Evolutionary conservation across 2,113 vertebrate genomes (phyloP), one percentile per base, ranked within the genome.

Genomic region (Actenoides hombroni): DNA sequence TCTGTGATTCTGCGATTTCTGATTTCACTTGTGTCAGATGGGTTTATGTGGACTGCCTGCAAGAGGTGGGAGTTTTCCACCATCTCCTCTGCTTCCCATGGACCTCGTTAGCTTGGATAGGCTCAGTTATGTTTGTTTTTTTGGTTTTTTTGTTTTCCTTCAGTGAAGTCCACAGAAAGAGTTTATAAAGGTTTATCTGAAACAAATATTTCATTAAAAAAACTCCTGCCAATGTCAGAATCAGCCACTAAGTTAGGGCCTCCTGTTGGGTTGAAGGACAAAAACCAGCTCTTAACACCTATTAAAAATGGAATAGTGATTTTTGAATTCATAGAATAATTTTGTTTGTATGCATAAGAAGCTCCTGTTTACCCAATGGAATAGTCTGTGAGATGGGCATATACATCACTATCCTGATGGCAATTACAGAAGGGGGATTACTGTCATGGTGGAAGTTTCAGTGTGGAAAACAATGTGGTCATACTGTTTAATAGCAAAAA

Each of bases 401-500:
- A 12, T 76, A 5, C 35, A 3, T 17, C 39, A 78, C 18, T 12
- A 6, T 40, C 15, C 46, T 70, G 37, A 18, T 56, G 28, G n/a
- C n/a, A 42, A 13, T n/a, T 64, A 4, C 0, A 13, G 51, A 44
- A 61, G 17, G 10, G 49, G 16, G 6, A 12, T 46, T 42, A 13
- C 5, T 16, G 23, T n/a, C 54, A 42, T 20, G 1, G 8, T 25
- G 24, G 28, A 12, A 8, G 18, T 77, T 20, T 18, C 20, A 11
- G 29, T 5, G 18, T 44, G 48, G 39, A 42, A 42, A 67, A 10
- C 53, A 23, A 2, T 1, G 29, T 25, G 54, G 31, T 25, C 44
- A 4, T 4, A 1, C 16, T 4, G 2, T 7, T 56, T 17, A 2
- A 2, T 4, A 19, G 24, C 40, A 67, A 11, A 49, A 49, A 6